Percentiles rank a stretch among this genome's conserved stretches.
Conservation (phyloP, 2,113 vertebrate species). For the Amphilophus citrinellus region DNA sequence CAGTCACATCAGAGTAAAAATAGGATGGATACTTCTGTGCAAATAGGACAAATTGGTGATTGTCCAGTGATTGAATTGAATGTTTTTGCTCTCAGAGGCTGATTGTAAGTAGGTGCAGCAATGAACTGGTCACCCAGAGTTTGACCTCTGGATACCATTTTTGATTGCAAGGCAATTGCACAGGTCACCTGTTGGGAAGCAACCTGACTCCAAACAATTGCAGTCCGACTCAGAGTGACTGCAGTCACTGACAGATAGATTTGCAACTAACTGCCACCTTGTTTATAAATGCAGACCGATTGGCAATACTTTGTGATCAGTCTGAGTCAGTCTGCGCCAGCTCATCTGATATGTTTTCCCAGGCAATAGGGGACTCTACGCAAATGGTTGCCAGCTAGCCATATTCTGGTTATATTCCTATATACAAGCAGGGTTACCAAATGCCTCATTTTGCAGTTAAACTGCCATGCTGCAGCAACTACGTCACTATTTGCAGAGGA, state of each 20-base stretch:
- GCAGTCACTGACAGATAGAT: neutral
- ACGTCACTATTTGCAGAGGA: neutral
- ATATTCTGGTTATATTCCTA: neutral
- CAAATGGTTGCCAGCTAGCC: neutral
- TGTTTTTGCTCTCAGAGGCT: neutral
- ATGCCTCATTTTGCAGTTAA: neutral
- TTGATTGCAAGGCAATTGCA: too few relatives aligned
- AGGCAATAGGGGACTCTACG: too few relatives aligned
- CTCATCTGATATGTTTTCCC: neutral
- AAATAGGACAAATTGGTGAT: too few relatives aligned
- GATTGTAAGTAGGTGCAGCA: neutral
- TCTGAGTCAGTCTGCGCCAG: neutral
- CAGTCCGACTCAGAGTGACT: too few relatives aligned
- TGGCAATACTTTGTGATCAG: neutral
- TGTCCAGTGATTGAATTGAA: too few relatives aligned
- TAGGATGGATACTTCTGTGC: neutral
- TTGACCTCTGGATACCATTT: neutral
- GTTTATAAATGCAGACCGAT: neutral
- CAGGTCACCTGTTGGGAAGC: too few relatives aligned
- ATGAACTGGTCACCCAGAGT: neutral
- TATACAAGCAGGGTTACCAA: neutral
- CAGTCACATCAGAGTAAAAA: neutral
- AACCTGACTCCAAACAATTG: neutral
- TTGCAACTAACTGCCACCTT: neutral
- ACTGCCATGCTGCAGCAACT: neutral